Conservation (phyloP, 2,113 vertebrate genomes). For the Reinhardtius hippoglossoides region DNA sequence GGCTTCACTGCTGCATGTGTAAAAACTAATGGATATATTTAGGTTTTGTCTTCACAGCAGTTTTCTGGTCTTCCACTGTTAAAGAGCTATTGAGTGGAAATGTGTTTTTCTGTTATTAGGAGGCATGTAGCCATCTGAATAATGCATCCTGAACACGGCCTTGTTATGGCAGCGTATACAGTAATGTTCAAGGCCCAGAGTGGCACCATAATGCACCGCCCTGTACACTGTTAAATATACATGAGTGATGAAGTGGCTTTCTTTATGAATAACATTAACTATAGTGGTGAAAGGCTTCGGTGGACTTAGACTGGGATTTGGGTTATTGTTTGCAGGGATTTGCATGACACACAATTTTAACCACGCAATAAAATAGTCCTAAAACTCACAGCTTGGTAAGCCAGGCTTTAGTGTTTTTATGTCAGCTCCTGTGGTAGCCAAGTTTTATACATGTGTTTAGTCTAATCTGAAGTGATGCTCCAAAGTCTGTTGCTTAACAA, state of each 20-base stretch:
- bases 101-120: conserved; percentile 60
- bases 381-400: neutral
- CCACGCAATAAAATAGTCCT: neutral
- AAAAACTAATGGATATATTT: conserved; percentile 58
- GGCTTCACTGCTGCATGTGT: conserved; percentile 29
- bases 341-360: conserved; percentile 30
- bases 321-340: conserved; percentile 32
- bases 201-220: conserved; percentile 32
- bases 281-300: conserved; percentile 12
- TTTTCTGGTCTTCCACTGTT: conserved; percentile 50
- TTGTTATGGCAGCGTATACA: conserved; percentile 36
- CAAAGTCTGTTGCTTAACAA: neutral
- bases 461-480: neutral
- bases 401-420: neutral
- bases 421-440: neutral
- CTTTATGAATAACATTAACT: conserved; percentile 57
- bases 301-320: conserved; percentile 4
- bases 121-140: conserved; percentile 65
- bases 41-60: conserved; percentile 59
- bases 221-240: conserved; percentile 64
- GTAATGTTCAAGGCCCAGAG: conserved; percentile 50
- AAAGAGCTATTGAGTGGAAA: conserved; percentile 43
- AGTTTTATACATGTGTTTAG: neutral
- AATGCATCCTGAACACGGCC: conserved; percentile 62
- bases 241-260: conserved; percentile 66